Percentiles rank a stretch among this genome's conserved stretches.
Evolutionary conservation across 2,888 invertebrate genomes (phyloP).

Genomic region (Eupithecia exiguata): DNA sequence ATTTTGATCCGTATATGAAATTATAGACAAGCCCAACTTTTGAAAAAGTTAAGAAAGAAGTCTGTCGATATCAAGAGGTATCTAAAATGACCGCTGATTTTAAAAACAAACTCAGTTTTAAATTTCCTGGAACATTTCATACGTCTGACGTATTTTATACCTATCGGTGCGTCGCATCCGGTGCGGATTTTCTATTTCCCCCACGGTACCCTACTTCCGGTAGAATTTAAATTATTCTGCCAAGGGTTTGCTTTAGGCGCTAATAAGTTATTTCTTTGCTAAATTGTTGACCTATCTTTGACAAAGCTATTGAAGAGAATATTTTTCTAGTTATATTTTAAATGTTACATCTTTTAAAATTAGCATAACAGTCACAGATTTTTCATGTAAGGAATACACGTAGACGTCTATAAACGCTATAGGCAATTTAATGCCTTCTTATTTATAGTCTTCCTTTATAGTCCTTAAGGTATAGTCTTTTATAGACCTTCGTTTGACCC

Average conservation of each 20-base stretch:
- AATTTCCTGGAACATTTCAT: conserved; percentile 42
- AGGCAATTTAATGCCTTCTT: background rate
- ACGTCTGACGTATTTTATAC: conserved; percentile 57
- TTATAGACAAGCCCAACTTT: background rate
- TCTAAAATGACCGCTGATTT: background rate
- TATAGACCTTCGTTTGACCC: no score
- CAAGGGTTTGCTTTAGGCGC: conserved; percentile 52
- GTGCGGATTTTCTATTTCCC: conserved; percentile 71
- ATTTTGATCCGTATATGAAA: background rate
- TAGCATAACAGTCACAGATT: no score
- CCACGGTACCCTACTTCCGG: conserved; percentile 62
- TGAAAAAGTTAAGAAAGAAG: no score
- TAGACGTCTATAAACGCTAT: no score
- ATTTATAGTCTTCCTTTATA: no score
- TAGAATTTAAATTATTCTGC: conserved; percentile 49
- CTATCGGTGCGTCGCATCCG: conserved; percentile 67
- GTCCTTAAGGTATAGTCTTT: no score
- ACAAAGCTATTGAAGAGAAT: background rate
- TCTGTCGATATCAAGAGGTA: background rate
- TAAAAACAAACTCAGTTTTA: conserved; percentile 32
- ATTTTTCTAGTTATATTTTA: background rate
- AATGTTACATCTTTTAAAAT: background rate
- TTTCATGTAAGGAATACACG: no score
- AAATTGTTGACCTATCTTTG: conserved; percentile 2
- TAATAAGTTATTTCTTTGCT: conserved; percentile 26